Percentiles rank a stretch among this genome's conserved stretches.
phyloP scores from a whole-genome alignment of 2,888 invertebrate species.

The Thumatha senex region DNA sequence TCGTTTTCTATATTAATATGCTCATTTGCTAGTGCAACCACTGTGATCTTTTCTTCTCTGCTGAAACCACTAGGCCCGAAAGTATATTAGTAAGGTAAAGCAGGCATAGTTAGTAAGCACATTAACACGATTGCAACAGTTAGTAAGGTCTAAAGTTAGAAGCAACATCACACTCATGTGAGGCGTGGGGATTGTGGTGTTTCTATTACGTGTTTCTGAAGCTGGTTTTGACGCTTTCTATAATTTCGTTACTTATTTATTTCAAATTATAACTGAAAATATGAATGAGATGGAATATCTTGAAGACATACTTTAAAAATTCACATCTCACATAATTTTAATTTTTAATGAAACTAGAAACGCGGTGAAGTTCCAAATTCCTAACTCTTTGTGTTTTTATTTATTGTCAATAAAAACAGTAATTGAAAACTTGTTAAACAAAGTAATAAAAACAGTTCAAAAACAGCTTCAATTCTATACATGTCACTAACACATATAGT shows the following conservation, averaged over 20 bases:
- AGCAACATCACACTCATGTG: constrained; percentile 56
- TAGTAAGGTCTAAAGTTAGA: constrained; percentile 44
- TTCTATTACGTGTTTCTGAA: constrained; percentile 30
- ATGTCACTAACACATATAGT: constrained; percentile 43
- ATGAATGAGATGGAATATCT: neutral
- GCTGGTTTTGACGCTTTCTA: constrained; percentile 43
- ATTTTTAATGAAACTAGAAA: no score
- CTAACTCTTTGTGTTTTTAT: no score
- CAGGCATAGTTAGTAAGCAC: constrained; percentile 51
- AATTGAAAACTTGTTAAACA: no score
- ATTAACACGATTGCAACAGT: constrained; percentile 42
- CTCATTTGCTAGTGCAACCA: neutral
- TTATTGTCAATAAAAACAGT: no score
- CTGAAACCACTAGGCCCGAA: constrained; percentile 63
- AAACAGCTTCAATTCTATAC: constrained; percentile 38
- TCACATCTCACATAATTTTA: no score
- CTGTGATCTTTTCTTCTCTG: constrained; percentile 29
- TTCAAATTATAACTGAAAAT: neutral
- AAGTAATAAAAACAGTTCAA: no score
- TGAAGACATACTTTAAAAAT: no score
- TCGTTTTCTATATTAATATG: neutral
- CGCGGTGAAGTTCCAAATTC: no score
- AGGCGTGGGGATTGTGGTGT: constrained; percentile 49
- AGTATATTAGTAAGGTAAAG: constrained; percentile 67
- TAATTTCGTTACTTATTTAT: neutral